A percentile compares a stretch with the other conserved stretches of the same genome.
phyloP scores from a whole-genome alignment of 1,140 invertebrate genomes.

The Sinella curviseta region DNA sequence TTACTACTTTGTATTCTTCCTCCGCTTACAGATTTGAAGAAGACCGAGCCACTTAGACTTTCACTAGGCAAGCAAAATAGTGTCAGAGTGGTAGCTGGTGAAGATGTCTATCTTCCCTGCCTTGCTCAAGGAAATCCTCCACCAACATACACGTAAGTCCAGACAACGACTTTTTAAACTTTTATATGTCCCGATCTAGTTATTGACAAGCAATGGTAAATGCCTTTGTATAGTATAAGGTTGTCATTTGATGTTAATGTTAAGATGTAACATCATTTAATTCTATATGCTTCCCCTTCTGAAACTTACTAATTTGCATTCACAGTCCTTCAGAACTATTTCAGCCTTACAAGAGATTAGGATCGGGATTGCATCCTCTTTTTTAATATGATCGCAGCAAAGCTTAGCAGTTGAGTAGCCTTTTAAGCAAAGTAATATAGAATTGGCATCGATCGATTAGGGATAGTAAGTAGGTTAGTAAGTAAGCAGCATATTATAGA shows the following conservation, averaged over 20 bases:
- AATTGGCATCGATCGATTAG: no score
- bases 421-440: no score
- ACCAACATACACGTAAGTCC: constrained; percentile 70
- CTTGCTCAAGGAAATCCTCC: constrained; percentile 75
- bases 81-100: constrained; percentile 62
- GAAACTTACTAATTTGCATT: no score
- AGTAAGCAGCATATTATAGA: no score
- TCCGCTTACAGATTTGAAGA: constrained; percentile 7
- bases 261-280: no score
- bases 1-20: not conserved
- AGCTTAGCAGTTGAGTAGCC: no score
- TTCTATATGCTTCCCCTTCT: no score
- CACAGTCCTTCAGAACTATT: no score
- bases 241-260: not conserved
- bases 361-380: no score
- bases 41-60: constrained; percentile 16
- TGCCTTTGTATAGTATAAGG: not conserved
- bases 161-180: not conserved
- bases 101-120: constrained; percentile 71
- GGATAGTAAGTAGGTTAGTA: no score
- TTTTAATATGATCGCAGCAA: no score
- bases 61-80: constrained; percentile 11
- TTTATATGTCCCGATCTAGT: not conserved
- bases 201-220: not conserved
- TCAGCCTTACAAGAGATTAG: no score